Percentiles rank a stretch among this genome's conserved stretches.
phyloP scores from a whole-genome alignment of 2,113 vertebrate species.

The Haemorhous mexicanus region DNA sequence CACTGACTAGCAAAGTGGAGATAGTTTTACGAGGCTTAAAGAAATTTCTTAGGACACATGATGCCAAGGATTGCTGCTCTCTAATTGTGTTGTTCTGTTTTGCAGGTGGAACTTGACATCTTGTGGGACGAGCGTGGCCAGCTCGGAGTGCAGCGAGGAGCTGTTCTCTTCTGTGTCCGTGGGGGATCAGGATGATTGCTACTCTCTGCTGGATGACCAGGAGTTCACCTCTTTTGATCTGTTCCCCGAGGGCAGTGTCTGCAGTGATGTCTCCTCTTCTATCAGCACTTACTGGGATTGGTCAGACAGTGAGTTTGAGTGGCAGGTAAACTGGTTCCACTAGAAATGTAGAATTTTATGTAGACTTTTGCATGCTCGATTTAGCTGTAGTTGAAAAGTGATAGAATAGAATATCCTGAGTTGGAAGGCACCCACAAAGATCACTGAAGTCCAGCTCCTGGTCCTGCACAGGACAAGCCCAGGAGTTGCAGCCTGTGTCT shows the following conservation, averaged over 20 bases:
- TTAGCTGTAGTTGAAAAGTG: neutral
- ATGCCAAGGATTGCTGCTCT: neutral
- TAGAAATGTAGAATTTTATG: neutral
- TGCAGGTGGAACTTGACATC: constrained; percentile 95
- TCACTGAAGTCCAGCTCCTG: neutral
- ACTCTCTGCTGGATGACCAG: constrained; percentile 94
- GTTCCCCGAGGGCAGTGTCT: constrained; percentile 96
- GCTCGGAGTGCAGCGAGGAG: constrained; percentile 97
- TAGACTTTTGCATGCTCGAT: neutral
- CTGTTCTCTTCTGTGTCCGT: constrained; percentile 96
- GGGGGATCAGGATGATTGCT: constrained; percentile 96
- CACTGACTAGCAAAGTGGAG: neutral
- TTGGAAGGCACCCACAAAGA: neutral
- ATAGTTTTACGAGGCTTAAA: neutral
- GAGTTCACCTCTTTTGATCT: constrained; percentile 95
- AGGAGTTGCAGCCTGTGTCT: neutral
- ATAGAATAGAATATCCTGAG: neutral
- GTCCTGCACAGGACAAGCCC: neutral
- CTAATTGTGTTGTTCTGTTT: constrained; percentile 24
- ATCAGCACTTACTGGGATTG: constrained; percentile 99
- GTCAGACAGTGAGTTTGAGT: constrained; percentile 99
- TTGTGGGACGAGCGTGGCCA: constrained; percentile 95
- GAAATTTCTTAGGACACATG: neutral
- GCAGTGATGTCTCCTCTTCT: constrained; percentile 98
- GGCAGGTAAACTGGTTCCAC: constrained; percentile 84